Evolutionary conservation across 2,888 invertebrate genomes (phyloP).

Genomic region (Coleophora deauratella): DNA sequence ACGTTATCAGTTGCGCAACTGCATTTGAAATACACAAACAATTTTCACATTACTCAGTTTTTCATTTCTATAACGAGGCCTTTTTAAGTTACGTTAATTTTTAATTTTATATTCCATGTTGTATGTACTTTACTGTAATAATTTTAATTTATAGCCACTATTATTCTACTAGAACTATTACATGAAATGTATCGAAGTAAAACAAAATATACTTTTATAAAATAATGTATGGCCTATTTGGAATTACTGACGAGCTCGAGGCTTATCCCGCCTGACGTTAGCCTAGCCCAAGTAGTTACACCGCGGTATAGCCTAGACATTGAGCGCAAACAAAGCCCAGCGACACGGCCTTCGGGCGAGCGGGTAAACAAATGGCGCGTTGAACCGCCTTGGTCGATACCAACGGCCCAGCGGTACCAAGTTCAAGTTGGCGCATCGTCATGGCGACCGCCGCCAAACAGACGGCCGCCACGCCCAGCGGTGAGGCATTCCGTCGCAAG

Average conservation of each 20-base stretch:
- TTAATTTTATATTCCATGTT: background rate
- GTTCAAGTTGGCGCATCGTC: slow-evolving; percentile 40
- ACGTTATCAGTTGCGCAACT: slow-evolving; percentile 47
- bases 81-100: background rate
- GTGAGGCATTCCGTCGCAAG: background rate
- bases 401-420: slow-evolving; percentile 17
- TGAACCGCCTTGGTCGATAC: slow-evolving; percentile 32
- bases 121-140: slow-evolving; percentile 2
- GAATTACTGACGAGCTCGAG: too few species aligned
- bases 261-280: too few species aligned
- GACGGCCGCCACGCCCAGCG: slow-evolving; percentile 13
- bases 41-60: slow-evolving; percentile 61
- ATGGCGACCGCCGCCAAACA: slow-evolving; percentile 47
- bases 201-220: too few species aligned
- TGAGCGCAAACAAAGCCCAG: slow-evolving; percentile 15
- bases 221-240: too few species aligned
- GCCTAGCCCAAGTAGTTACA: too few species aligned
- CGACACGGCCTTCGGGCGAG: slow-evolving; percentile 12
- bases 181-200: background rate
- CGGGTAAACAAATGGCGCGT: slow-evolving; percentile 26
- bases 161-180: background rate
- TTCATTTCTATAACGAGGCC: slow-evolving; percentile 45
- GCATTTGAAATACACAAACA: slow-evolving; percentile 62
- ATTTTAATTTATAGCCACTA: background rate
- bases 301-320: slow-evolving; percentile 19